Percentiles rank a stretch among this genome's conserved stretches.
These are phyloP conservation scores for Andricus grossulariae DNA, from an alignment of 1,140 invertebrate genomes.

Conservation along the genomic window DNA sequence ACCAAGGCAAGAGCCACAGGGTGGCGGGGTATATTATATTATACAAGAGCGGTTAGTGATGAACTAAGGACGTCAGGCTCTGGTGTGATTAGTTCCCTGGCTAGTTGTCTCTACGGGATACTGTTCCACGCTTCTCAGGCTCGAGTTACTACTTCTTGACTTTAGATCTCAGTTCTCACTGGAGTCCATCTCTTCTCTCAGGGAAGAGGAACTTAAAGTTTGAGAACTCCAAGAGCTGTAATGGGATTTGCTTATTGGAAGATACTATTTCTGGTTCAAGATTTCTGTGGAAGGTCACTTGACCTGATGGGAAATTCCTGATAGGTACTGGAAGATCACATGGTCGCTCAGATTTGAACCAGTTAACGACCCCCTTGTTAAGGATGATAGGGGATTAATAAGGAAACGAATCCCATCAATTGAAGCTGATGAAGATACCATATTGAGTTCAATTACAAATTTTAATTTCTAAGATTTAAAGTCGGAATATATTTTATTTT, in stretches of 20 bases:
- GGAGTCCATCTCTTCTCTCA: conserved; percentile 4
- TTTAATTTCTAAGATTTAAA: too few relatives aligned
- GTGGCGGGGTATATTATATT: neutral
- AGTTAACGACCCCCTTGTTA: too few relatives aligned
- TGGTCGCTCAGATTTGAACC: too few relatives aligned
- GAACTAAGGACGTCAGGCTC: conserved; percentile 47
- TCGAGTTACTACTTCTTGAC: conserved; percentile 46
- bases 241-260: conserved; percentile 13
- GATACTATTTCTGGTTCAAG: neutral
- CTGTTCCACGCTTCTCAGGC: conserved; percentile 44
- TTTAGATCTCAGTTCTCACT: conserved; percentile 32
- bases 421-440: too few relatives aligned
- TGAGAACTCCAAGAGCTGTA: conserved; percentile 7
- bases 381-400: too few relatives aligned
- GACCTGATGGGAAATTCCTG: neutral
- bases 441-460: too few relatives aligned
- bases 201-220: neutral
- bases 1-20: conserved; percentile 11
- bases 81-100: conserved; percentile 60
- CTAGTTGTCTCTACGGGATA: conserved; percentile 65
- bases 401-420: too few relatives aligned
- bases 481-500: too few relatives aligned
- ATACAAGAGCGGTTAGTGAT: conserved; percentile 37
- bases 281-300: neutral
- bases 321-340: too few relatives aligned